Evolutionary conservation across 2,888 invertebrate genomes (phyloP), one percentile per base, ranked within the genome.

Genomic region (Heliconius hortense): DNA sequence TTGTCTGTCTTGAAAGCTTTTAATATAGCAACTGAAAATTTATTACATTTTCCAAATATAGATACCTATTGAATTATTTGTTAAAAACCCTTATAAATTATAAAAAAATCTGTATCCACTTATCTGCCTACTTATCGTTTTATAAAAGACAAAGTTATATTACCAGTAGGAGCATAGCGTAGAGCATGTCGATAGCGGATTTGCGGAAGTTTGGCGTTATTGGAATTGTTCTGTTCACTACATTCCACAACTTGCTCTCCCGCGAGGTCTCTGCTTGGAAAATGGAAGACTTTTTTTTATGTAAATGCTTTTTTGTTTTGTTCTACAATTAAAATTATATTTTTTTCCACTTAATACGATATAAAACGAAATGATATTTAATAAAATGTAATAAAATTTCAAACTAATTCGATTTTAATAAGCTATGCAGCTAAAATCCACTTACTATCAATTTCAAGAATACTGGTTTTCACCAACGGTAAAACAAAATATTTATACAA

Each of bases 131-230:
- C 18, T 72, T 72, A 72, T 76, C 39, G 72, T 69, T 76, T 73
- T 53, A 66, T 71, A 28, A 59, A 31, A 73, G 69, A 24, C 48
- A 74, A 60, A 70, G 66, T 73, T 74, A 70, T 69, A 71, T 64
- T 64, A 71, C 56, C 53, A 56, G 60, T 60, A 60, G 26, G 56
- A 74, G 59, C 64, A 71, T 31, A 71, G 64, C 74, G 53, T 70
- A 70, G 74, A 70, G 31, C 70, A 75, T 35, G 70, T 71, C 70
- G 70, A 75, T 75, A 75, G 70, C 77, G 75, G 78, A 75, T 59
- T 67, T 70, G 80, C 82, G 76, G 80, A 82, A 83, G 75, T 78
- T 79, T 62, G 76, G 74, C 76, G 69, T 80, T 80, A 80, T 80
- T 79, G 77, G 79, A 79, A 80, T 79, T 80, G 78, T 78, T 78